phyloP scores from a whole-genome alignment of 2,888 invertebrate species.

The Drosophila ustulata region DNA sequence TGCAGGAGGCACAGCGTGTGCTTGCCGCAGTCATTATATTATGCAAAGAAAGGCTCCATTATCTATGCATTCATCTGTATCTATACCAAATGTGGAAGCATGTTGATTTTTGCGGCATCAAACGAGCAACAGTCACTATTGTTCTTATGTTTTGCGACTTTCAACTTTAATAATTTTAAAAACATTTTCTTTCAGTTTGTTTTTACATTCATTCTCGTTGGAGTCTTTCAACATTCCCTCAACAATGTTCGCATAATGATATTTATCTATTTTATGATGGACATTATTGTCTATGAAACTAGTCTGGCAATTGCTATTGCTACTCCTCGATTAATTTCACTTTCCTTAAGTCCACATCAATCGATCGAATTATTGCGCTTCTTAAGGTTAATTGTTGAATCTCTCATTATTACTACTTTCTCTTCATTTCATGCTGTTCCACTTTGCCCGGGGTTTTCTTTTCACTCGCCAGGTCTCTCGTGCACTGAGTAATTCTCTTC shows the following conservation, averaged over 20 bases:
- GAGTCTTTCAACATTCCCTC: too few relatives aligned
- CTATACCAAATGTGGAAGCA: background rate
- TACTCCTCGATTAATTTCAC: background rate
- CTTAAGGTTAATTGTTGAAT: background rate
- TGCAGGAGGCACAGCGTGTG: constrained; percentile 1
- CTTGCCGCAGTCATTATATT: constrained; percentile 17
- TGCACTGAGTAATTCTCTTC: constrained; percentile 4
- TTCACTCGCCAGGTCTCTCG: background rate
- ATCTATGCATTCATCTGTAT: constrained; percentile 13
- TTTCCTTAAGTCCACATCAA: too few relatives aligned
- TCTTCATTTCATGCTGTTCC: background rate
- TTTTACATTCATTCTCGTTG: too few relatives aligned
- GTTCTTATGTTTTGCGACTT: background rate
- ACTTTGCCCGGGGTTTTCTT: background rate
- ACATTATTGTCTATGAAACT: too few relatives aligned
- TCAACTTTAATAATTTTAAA: background rate
- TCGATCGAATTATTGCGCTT: background rate
- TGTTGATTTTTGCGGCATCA: background rate
- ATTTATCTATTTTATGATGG: too few relatives aligned
- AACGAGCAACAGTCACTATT: background rate
- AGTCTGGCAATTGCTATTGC: background rate
- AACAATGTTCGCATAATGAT: too few relatives aligned
- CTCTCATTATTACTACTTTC: background rate
- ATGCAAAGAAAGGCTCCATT: constrained; percentile 28
- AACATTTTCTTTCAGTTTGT: too few relatives aligned